Conservation (phyloP, 1,140 invertebrate genomes). For the Drosophila tani region DNA sequence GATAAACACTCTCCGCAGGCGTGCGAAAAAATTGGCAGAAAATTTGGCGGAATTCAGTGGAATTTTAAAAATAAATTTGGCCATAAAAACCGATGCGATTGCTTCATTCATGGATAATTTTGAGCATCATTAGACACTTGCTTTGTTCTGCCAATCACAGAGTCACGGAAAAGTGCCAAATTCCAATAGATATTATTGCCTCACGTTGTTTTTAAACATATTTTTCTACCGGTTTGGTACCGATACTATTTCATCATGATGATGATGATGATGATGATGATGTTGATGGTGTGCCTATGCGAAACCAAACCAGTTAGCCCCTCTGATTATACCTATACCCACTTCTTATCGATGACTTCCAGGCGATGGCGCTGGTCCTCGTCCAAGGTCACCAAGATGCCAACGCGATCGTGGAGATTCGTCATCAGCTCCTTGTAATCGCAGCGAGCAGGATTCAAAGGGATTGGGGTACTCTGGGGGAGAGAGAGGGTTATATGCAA, state of each 20-base stretch:
- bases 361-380: conserved; percentile 84
- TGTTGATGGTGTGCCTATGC: conserved; percentile 19
- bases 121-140: conserved; percentile 16
- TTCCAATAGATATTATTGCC: conserved; percentile 15
- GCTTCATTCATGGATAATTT: conserved; percentile 25
- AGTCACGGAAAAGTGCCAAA: conserved; percentile 18
- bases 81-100: conserved; percentile 6
- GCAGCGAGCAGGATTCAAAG: conserved; percentile 13
- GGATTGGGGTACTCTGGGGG: not conserved
- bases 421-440: conserved; percentile 71
- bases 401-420: conserved; percentile 84
- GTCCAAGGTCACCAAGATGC: conserved; percentile 84
- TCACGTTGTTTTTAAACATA: conserved; percentile 3
- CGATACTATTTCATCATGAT: conserved; percentile 7
- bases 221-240: conserved; percentile 45
- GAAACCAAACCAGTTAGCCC: conserved; percentile 48
- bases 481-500: not conserved
- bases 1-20: conserved; percentile 42
- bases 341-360: conserved; percentile 86
- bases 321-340: conserved; percentile 34
- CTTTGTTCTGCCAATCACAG: conserved; percentile 34
- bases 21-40: conserved; percentile 28
- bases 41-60: conserved; percentile 19
- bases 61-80: conserved; percentile 17
- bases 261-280: conserved; percentile 11